A percentile compares a stretch with the other conserved stretches of the same genome.
Conservation (phyloP, 1,140 invertebrate species). For the Drosophila nasuta region DNA sequence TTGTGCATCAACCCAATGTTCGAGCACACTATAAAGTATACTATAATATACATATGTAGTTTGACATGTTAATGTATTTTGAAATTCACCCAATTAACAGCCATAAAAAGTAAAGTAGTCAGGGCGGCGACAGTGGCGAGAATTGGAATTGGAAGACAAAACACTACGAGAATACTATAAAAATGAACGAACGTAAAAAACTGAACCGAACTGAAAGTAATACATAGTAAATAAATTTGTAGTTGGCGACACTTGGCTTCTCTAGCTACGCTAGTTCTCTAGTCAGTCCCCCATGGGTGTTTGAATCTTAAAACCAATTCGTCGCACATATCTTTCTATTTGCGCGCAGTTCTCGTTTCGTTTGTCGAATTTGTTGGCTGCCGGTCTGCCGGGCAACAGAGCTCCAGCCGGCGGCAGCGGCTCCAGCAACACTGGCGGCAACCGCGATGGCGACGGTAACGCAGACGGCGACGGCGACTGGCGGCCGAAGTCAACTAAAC, state of each 20-base stretch:
- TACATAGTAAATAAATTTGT: conserved; percentile 70
- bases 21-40: too few relatives aligned
- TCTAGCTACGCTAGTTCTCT: conserved; percentile 2
- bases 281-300: conserved; percentile 66
- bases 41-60: too few relatives aligned
- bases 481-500: conserved; percentile 75
- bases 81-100: conserved; percentile 19
- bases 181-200: conserved; percentile 57
- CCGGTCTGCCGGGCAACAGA: conserved; percentile 45
- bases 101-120: conserved; percentile 8
- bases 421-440: conserved; percentile 19
- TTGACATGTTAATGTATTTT: conserved; percentile 12
- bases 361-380: conserved; percentile 72
- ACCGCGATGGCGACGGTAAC: conserved; percentile 40
- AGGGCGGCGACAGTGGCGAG: neutral
- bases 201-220: conserved; percentile 30
- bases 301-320: conserved; percentile 73
- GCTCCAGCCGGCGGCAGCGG: conserved; percentile 52
- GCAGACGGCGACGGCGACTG: conserved; percentile 73
- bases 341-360: conserved; percentile 67
- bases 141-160: conserved; percentile 38
- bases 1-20: too few relatives aligned
- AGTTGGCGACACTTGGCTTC: conserved; percentile 76
- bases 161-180: conserved; percentile 47
- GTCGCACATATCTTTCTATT: conserved; percentile 39